Conservation (phyloP, 2,888 invertebrate genomes). For the Caenorhabditis doughertyi region DNA sequence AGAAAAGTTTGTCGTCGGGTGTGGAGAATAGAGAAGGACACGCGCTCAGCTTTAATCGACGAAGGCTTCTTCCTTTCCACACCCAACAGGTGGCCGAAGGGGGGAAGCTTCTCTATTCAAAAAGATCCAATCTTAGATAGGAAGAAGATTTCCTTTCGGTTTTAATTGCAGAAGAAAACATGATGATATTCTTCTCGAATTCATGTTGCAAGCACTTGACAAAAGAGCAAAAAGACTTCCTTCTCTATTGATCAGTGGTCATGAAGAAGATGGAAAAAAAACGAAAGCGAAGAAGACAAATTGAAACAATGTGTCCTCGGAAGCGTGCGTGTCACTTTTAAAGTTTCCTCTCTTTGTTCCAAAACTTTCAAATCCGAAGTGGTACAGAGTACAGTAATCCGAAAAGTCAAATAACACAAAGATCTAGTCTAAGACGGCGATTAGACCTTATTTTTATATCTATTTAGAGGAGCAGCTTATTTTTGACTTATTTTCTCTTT, state of each 20-base stretch:
- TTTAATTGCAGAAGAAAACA: too few relatives aligned
- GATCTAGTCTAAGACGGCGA: neutral
- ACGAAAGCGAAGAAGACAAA: constrained; percentile 40
- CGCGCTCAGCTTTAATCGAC: constrained; percentile 22
- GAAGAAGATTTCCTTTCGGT: neutral
- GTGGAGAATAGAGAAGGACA: neutral
- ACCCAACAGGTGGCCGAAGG: constrained; percentile 5
- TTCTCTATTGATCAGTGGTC: constrained; percentile 33
- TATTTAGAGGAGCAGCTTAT: neutral
- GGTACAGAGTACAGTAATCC: neutral
- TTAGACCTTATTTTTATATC: neutral
- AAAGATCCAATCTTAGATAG: neutral
- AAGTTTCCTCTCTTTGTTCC: neutral
- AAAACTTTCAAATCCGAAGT: too few relatives aligned
- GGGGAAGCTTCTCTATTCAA: neutral
- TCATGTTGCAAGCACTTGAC: too few relatives aligned
- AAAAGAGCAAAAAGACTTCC: constrained; percentile 42
- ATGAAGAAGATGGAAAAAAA: neutral
- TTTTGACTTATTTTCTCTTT: constrained; percentile 1
- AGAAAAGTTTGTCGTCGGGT: constrained; percentile 17
- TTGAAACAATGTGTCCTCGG: constrained; percentile 26
- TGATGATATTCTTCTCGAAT: too few relatives aligned
- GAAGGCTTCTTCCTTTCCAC: constrained; percentile 24
- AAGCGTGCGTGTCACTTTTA: constrained; percentile 13
- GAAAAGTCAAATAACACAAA: neutral